A percentile compares a stretch with the other conserved stretches of the same genome.
These are phyloP conservation scores for Galaxias olidus DNA, from an alignment of 2,797 vertebrate genomes.

Conservation along the genomic window DNA sequence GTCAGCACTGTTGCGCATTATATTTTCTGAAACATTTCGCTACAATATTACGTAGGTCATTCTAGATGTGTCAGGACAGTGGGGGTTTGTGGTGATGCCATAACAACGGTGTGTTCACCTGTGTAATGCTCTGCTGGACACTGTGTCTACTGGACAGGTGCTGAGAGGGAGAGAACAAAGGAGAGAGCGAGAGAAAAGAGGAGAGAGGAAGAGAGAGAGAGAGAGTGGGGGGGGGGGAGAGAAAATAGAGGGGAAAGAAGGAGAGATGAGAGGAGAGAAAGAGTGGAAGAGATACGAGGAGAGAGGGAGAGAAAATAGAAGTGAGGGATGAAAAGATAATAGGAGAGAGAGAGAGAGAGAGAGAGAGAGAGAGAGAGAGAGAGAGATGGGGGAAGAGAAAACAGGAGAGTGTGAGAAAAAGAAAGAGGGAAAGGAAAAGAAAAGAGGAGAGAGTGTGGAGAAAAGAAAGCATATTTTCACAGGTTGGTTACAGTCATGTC, in stretches of 20 bases:
- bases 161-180: conserved; percentile 64
- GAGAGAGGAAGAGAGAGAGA: conserved; percentile 13
- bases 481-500: no score
- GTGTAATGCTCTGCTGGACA: conserved; percentile 90
- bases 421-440: background rate
- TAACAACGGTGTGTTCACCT: conserved; percentile 74
- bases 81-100: no score
- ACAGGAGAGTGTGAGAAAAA: background rate
- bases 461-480: no score
- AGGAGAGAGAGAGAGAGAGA: conserved; percentile 12
- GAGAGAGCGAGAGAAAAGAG: background rate
- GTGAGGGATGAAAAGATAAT: conserved; percentile 14
- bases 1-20: no score
- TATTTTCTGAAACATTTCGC: background rate
- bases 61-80: no score
- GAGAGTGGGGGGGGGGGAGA: background rate
- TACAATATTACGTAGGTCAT: background rate
- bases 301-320: background rate
- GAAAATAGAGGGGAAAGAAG: conserved; percentile 7
- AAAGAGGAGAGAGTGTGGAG: background rate
- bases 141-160: conserved; percentile 93
- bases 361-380: background rate
- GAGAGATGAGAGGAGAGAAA: background rate
- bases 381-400: background rate
- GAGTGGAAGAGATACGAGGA: no score